Conservation (phyloP, 2,888 invertebrate genomes). For the Lasioglossum calceatum region DNA sequence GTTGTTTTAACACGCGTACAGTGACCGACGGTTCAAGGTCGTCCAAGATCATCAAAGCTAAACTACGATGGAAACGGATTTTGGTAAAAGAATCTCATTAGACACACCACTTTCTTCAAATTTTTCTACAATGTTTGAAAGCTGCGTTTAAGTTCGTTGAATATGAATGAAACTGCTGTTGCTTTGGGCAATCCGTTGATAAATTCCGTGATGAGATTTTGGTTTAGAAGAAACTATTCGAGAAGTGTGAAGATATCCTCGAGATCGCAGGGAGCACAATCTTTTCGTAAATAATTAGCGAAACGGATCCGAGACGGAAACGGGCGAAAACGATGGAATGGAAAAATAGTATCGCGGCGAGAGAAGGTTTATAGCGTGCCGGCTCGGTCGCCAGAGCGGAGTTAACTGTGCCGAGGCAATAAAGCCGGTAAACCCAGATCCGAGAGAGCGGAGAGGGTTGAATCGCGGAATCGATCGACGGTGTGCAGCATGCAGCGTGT, state of each 20-base stretch:
- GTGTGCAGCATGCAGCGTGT: neutral
- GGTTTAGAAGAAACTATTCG: neutral
- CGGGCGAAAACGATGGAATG: neutral
- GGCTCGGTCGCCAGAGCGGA: constrained; percentile 14
- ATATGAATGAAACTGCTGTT: neutral
- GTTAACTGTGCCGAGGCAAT: constrained; percentile 43
- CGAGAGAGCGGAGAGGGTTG: constrained; percentile 29
- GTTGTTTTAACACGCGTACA: no score
- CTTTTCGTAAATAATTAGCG: neutral
- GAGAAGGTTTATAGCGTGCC: neutral
- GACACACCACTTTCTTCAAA: no score
- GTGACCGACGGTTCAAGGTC: no score
- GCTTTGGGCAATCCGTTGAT: neutral
- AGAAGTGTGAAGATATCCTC: neutral
- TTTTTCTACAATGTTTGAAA: no score
- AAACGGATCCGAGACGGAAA: neutral
- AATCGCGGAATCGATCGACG: constrained; percentile 49
- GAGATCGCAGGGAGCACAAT: neutral
- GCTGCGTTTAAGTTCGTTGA: no score
- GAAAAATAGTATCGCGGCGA: constrained; percentile 17
- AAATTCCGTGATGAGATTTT: neutral
- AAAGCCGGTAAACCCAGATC: constrained; percentile 40
- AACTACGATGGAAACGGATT: no score
- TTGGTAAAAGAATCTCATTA: no score
- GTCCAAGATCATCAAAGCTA: no score